Conservation (phyloP, 2,113 vertebrate genomes). For the Carassius carassius region DNA sequence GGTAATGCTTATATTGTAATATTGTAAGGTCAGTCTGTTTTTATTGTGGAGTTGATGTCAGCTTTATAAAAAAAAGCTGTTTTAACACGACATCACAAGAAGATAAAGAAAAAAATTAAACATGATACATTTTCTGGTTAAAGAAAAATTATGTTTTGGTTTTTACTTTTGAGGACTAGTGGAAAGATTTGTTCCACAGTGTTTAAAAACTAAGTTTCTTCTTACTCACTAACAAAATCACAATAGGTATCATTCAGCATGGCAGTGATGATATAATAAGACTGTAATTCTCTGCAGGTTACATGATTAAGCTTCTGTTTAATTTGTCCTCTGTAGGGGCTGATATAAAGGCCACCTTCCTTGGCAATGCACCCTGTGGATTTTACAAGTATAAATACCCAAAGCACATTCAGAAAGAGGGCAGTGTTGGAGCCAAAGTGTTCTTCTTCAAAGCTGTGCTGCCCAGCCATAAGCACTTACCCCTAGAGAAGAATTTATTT, state of each 20-base stretch:
- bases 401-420: slow-evolving; percentile 75
- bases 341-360: slow-evolving; percentile 80
- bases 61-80: background rate
- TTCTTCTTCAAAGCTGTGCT: slow-evolving; percentile 98
- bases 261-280: background rate
- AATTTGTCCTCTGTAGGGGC: slow-evolving; percentile 70
- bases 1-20: slow-evolving; percentile 68
- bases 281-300: background rate
- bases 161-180: too few relatives aligned
- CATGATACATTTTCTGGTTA: background rate
- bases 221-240: too few relatives aligned
- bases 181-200: too few relatives aligned
- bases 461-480: slow-evolving; percentile 62
- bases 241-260: too few relatives aligned
- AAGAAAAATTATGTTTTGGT: background rate
- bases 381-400: slow-evolving; percentile 96
- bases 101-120: background rate
- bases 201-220: too few relatives aligned
- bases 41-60: background rate
- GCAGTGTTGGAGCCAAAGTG: slow-evolving; percentile 81
- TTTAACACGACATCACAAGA: background rate
- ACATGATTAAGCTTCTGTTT: background rate
- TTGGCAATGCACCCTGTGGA: slow-evolving; percentile 91
- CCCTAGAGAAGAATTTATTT: slow-evolving; percentile 58
- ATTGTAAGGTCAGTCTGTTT: background rate